phyloP scores from a whole-genome alignment of 2,113 vertebrate species.

The Ailurus styani region DNA sequence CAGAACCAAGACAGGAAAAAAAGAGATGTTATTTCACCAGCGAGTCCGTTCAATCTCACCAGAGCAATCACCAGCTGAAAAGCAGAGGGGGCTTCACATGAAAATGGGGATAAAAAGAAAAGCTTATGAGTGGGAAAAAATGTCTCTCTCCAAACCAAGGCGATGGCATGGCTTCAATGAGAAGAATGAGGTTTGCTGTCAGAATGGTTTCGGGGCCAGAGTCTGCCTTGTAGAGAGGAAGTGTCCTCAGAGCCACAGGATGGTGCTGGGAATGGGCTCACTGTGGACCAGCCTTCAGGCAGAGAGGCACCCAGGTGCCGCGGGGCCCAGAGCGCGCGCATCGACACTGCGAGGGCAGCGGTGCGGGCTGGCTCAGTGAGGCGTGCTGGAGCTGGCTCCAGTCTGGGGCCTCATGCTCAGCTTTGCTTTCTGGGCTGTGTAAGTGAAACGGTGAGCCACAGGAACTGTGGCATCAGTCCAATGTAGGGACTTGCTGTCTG shows the following conservation, averaged over 20 bases:
- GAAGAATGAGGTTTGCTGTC: slow-evolving; percentile 52
- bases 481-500: slow-evolving; percentile 66
- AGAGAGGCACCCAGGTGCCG: slow-evolving; percentile 65
- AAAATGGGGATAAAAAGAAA: slow-evolving; percentile 46
- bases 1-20: slow-evolving; percentile 62
- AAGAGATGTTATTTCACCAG: slow-evolving; percentile 73
- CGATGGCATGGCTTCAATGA: slow-evolving; percentile 48
- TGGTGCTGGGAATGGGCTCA: slow-evolving; percentile 9
- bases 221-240: slow-evolving; percentile 53
- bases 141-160: slow-evolving; percentile 62
- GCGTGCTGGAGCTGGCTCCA: slow-evolving; percentile 32
- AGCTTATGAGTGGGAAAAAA: slow-evolving; percentile 27
- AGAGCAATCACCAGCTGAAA: slow-evolving; percentile 75
- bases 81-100: slow-evolving; percentile 68
- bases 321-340: slow-evolving; percentile 49
- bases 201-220: slow-evolving; percentile 38
- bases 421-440: slow-evolving; percentile 74
- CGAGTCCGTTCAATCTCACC: slow-evolving; percentile 67
- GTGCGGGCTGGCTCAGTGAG: slow-evolving; percentile 66
- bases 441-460: slow-evolving; percentile 74
- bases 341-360: slow-evolving; percentile 43
- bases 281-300: slow-evolving; percentile 44
- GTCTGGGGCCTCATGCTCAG: slow-evolving; percentile 71
- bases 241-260: slow-evolving; percentile 52
- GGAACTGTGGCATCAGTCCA: slow-evolving; percentile 55